Conservation (phyloP, 1,140 invertebrate genomes). For the Augochlora pura region DNA sequence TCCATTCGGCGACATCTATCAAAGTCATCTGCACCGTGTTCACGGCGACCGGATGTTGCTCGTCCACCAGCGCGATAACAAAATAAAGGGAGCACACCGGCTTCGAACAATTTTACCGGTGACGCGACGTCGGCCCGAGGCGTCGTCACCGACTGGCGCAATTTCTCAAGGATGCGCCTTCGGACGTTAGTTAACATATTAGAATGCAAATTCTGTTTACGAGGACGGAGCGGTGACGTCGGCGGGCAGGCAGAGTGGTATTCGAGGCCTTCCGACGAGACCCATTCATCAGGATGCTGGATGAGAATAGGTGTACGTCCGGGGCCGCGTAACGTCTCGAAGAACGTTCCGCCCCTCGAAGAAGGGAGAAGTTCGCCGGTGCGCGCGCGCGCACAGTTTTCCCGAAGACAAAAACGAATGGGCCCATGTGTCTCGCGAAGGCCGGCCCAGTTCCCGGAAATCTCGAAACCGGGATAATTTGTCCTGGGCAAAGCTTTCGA, state of each 20-base stretch:
- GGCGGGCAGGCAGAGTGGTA: not conserved
- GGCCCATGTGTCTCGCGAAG: slow-evolving; percentile 29
- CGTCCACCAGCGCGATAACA: not conserved
- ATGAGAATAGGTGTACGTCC: slow-evolving; percentile 36
- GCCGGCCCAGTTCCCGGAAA: not conserved
- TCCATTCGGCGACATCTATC: no score
- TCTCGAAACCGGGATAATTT: slow-evolving; percentile 44
- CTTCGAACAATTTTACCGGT: not conserved
- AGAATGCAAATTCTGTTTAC: slow-evolving; percentile 54
- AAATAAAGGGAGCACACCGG: not conserved
- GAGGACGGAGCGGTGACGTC: not conserved
- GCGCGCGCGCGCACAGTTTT: slow-evolving; percentile 19
- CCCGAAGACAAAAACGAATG: slow-evolving; percentile 35
- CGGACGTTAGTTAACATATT: slow-evolving; percentile 50
- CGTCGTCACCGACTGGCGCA: not conserved
- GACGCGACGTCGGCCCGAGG: not conserved
- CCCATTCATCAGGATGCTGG: slow-evolving; percentile 43
- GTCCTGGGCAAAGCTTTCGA: slow-evolving; percentile 23
- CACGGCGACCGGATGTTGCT: no score
- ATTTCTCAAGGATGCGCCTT: slow-evolving; percentile 26
- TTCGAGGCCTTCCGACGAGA: slow-evolving; percentile 38
- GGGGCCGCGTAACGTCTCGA: slow-evolving; percentile 10
- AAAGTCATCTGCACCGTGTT: no score
- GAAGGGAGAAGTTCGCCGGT: not conserved
- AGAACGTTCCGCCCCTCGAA: slow-evolving; percentile 22